Percentiles rank a stretch among this genome's conserved stretches.
phyloP scores from a whole-genome alignment of 2,888 invertebrate genomes.

The Limnephilus rhombicus region DNA sequence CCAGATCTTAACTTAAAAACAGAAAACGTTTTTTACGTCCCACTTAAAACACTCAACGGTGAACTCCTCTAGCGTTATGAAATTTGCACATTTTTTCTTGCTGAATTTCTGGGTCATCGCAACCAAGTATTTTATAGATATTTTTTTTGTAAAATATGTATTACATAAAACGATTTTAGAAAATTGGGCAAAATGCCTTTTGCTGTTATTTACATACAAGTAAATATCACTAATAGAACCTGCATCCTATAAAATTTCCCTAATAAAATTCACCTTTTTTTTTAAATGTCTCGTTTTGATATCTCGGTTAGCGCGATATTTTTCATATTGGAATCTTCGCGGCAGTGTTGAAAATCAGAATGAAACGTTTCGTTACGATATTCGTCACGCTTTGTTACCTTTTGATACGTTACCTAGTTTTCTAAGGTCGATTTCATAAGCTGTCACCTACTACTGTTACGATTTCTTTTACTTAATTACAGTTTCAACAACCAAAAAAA shows the following conservation, averaged over 20 bases:
- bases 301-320: neutral
- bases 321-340: neutral
- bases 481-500: neutral
- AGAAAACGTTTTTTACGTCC: too few species aligned
- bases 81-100: neutral
- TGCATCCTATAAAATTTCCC: neutral
- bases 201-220: neutral
- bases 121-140: too few species aligned
- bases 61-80: neutral
- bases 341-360: neutral
- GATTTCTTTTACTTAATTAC: neutral
- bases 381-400: neutral
- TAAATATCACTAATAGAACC: neutral
- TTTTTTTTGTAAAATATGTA: too few species aligned
- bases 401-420: slow-evolving; percentile 1
- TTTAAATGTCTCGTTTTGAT: neutral
- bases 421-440: slow-evolving; percentile 1
- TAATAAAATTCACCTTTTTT: neutral
- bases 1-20: too few species aligned
- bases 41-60: neutral
- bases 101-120: too few species aligned
- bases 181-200: neutral
- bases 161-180: neutral
- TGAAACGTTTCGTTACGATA: neutral
- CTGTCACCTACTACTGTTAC: neutral